Conservation (phyloP, 2,888 invertebrate species). For the Poecilobothrus nobilitatus region DNA sequence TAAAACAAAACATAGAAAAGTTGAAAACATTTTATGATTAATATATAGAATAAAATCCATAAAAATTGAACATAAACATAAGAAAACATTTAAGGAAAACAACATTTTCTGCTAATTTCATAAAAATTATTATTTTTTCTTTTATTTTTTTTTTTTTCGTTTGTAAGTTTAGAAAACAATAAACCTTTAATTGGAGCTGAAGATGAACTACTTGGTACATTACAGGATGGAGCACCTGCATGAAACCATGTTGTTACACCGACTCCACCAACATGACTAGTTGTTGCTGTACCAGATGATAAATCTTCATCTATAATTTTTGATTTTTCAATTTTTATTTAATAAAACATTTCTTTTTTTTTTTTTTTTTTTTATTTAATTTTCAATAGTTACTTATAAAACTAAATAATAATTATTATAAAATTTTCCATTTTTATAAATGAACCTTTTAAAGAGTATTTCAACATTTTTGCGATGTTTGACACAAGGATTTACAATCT, state of each 20-base stretch:
- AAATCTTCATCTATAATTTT: neutral
- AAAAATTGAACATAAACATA: neutral
- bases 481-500: too few relatives aligned
- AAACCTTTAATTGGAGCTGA: constrained; percentile 12
- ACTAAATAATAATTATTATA: too few relatives aligned
- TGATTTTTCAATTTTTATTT: neutral
- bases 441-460: too few relatives aligned
- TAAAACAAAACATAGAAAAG: too few relatives aligned
- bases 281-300: constrained; percentile 25
- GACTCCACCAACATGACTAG: constrained; percentile 35
- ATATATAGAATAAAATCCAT: neutral
- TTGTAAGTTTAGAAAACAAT: neutral
- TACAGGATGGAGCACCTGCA: constrained; percentile 36
- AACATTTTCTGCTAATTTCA: too few relatives aligned
- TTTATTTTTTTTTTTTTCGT: constrained; percentile 7
- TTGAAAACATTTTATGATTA: neutral
- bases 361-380: too few relatives aligned
- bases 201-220: constrained; percentile 16
- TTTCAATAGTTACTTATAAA: too few relatives aligned
- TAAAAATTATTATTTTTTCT: constrained; percentile 2
- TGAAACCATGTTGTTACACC: constrained; percentile 45
- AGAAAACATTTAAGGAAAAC: neutral
- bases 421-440: too few relatives aligned
- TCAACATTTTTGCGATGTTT: too few relatives aligned
- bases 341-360: too few relatives aligned